Percentiles rank a stretch among this genome's conserved stretches.
Conservation (phyloP, 1,140 invertebrate species). For the Polypedilum pembai region DNA sequence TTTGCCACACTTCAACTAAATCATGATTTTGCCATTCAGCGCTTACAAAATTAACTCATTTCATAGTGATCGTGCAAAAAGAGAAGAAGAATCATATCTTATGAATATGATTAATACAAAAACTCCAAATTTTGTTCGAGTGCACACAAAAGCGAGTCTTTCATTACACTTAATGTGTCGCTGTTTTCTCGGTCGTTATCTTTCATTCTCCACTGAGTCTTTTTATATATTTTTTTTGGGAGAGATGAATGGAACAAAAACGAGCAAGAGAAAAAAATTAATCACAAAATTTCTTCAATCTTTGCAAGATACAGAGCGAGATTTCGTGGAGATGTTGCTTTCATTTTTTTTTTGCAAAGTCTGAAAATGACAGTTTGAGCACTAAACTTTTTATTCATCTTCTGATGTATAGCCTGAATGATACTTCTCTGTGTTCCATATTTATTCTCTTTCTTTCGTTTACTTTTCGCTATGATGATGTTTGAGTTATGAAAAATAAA, state of each 20-base stretch:
- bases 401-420: not conserved
- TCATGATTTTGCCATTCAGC: not conserved
- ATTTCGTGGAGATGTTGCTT: not conserved
- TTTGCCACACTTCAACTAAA: not conserved
- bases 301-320: not conserved
- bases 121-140: not conserved
- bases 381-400: not conserved
- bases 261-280: not conserved
- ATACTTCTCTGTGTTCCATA: not conserved
- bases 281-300: not conserved
- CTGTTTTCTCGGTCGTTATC: not conserved
- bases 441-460: too few species aligned
- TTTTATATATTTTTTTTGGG: too few species aligned
- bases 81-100: not conserved
- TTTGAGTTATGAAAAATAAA: too few species aligned
- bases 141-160: not conserved
- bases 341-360: not conserved
- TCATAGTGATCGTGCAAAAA: slow-evolving; percentile 5
- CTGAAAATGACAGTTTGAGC: slow-evolving; percentile 17
- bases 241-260: not conserved
- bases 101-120: not conserved
- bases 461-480: too few species aligned
- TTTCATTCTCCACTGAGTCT: not conserved
- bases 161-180: not conserved
- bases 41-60: not conserved